Conservation (phyloP, 2,113 vertebrate species). For the Peromyscus polionotus region DNA sequence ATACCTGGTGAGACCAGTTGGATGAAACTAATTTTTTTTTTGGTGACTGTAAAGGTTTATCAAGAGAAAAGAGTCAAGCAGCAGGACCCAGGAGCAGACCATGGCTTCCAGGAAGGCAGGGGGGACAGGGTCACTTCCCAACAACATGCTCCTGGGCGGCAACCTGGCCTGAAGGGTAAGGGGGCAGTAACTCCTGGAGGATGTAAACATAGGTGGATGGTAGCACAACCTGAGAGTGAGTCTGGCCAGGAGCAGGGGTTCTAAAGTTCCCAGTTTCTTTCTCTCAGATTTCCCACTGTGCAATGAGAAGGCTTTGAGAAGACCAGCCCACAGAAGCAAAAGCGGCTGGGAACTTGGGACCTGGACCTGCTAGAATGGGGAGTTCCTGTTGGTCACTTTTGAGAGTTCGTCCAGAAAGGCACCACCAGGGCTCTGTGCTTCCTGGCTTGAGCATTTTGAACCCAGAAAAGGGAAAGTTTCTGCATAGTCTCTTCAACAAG, state of each 20-base stretch:
- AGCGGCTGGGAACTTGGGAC: neutral
- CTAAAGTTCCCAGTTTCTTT: neutral
- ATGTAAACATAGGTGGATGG: constrained; percentile 59
- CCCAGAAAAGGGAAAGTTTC: neutral
- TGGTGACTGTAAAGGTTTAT: constrained; percentile 76
- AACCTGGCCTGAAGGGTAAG: neutral
- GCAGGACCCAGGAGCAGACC: constrained; percentile 47
- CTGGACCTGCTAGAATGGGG: neutral
- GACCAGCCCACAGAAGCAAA: neutral
- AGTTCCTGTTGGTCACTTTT: constrained; percentile 14
- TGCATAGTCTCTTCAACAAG: neutral
- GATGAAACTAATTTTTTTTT: neutral
- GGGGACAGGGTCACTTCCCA: neutral
- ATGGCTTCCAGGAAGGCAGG: neutral
- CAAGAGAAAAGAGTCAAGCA: constrained; percentile 60
- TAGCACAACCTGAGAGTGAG: neutral
- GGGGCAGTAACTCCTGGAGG: neutral
- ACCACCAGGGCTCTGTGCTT: neutral
- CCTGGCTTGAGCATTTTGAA: neutral
- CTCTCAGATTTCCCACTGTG: neutral
- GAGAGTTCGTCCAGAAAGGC: neutral
- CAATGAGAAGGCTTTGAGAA: neutral
- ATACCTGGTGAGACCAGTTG: neutral
- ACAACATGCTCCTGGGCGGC: neutral
- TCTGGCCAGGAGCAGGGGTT: neutral